A percentile compares a stretch with the other conserved stretches of the same genome.
Conservation (phyloP, 2,797 vertebrate species). For the Sciaenops ocellatus region DNA sequence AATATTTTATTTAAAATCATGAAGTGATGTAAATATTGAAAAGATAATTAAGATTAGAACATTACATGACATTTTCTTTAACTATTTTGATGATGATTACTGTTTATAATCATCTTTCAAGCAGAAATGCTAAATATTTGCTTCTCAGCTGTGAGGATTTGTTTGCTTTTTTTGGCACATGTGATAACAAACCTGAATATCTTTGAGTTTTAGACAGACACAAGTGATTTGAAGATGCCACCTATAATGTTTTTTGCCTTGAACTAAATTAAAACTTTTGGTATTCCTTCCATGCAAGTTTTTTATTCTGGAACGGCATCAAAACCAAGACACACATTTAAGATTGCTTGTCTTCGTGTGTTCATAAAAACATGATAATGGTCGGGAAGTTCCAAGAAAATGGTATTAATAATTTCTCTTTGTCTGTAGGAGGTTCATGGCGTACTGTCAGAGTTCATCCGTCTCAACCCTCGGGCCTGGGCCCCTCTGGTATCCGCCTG, state of each 20-base stretch:
- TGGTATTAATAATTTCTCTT: not conserved
- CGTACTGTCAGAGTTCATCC: slow-evolving; percentile 90
- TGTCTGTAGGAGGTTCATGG: slow-evolving; percentile 87
- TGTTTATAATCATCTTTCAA: not conserved
- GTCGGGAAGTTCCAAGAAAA: not conserved
- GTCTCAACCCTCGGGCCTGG: slow-evolving; percentile 92
- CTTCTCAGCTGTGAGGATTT: not conserved
- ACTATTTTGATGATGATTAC: not conserved
- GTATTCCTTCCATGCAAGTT: not conserved
- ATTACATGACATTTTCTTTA: not conserved
- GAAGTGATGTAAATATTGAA: not conserved
- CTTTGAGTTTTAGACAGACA: not conserved
- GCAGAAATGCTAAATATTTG: not conserved
- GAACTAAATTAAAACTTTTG: not conserved
- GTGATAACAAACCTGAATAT: not conserved
- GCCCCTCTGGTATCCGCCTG: slow-evolving; percentile 92
- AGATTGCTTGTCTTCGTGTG: not conserved
- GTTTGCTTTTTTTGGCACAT: not conserved
- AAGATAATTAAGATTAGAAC: not conserved
- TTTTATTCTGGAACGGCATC: not conserved
- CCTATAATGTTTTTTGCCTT: not conserved
- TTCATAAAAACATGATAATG: not conserved
- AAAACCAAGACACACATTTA: not conserved
- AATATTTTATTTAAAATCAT: not conserved
- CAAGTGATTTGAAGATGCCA: not conserved